phyloP scores from a whole-genome alignment of 2,113 vertebrate species.

The Myiagra hebetior region DNA sequence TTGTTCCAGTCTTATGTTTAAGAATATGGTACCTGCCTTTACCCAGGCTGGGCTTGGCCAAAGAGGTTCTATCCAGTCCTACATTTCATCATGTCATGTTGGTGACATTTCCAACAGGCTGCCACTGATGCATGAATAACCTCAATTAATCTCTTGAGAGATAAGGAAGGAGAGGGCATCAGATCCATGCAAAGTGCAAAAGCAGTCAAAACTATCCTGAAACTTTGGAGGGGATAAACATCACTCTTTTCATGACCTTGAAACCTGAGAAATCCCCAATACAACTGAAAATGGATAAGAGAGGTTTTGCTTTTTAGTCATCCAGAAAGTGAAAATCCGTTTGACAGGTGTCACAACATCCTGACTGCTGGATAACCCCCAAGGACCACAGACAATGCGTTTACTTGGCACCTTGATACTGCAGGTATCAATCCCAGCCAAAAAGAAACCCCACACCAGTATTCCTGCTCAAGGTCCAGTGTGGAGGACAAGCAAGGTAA shows the following conservation, averaged over 20 bases:
- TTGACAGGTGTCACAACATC: conserved; percentile 69
- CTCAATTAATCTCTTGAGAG: neutral
- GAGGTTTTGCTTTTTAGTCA: conserved; percentile 38
- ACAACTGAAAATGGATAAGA: conserved; percentile 50
- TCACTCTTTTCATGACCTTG: conserved; percentile 57
- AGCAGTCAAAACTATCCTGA: conserved; percentile 5
- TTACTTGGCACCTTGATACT: conserved; percentile 3
- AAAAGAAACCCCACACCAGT: conserved; percentile 1
- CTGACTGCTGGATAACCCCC: conserved; percentile 16
- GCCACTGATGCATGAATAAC: neutral
- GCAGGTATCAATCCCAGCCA: conserved; percentile 7
- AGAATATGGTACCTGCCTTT: neutral
- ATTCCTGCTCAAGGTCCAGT: neutral
- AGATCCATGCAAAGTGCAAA: conserved; percentile 12
- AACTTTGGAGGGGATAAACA: conserved; percentile 5
- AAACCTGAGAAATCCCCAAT: conserved; percentile 64
- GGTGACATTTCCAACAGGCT: neutral
- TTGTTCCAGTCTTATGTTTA: neutral
- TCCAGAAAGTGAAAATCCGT: conserved; percentile 44
- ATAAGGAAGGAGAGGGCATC: neutral
- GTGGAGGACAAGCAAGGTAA: neutral
- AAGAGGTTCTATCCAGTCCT: neutral
- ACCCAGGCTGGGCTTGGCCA: neutral
- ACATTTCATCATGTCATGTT: neutral
- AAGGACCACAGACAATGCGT: neutral